phyloP scores from a whole-genome alignment of 2,888 invertebrate genomes.

The Tetragnatha montana region DNA sequence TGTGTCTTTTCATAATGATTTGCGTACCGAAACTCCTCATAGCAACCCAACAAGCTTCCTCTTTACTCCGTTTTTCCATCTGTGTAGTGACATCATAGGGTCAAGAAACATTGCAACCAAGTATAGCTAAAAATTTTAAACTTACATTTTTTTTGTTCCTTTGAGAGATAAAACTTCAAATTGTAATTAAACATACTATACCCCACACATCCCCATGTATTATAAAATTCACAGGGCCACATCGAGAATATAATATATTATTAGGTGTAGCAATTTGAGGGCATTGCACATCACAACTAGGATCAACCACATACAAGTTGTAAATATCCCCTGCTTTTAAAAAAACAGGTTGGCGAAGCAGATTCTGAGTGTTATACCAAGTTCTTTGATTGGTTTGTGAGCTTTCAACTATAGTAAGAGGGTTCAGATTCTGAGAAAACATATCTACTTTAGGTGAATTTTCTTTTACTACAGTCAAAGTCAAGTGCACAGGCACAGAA shows the following conservation, averaged over 20 bases:
- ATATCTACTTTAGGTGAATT: constrained; percentile 43
- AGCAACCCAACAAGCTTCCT: no score
- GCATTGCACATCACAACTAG: constrained; percentile 30
- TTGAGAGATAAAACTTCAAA: neutral
- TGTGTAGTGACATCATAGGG: no score
- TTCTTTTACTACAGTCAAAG: constrained; percentile 56
- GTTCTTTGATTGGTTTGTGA: constrained; percentile 35
- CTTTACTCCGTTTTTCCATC: no score
- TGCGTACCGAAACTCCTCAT: no score
- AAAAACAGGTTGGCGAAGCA: constrained; percentile 39
- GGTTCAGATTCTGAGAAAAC: constrained; percentile 35
- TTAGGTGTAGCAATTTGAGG: constrained; percentile 23
- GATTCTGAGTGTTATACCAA: constrained; percentile 38
- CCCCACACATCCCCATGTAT: constrained; percentile 58
- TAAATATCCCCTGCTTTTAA: constrained; percentile 56
- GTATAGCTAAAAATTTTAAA: no score
- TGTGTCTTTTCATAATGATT: no score
- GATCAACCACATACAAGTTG: constrained; percentile 29
- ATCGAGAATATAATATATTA: constrained; percentile 12
- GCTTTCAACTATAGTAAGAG: constrained; percentile 10
- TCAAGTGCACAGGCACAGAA: neutral
- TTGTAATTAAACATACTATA: constrained; percentile 21
- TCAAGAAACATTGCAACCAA: no score
- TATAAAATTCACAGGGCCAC: constrained; percentile 48
- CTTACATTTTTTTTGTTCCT: neutral